Conservation (phyloP, 2,797 vertebrate species). For the Anabas testudineus region DNA sequence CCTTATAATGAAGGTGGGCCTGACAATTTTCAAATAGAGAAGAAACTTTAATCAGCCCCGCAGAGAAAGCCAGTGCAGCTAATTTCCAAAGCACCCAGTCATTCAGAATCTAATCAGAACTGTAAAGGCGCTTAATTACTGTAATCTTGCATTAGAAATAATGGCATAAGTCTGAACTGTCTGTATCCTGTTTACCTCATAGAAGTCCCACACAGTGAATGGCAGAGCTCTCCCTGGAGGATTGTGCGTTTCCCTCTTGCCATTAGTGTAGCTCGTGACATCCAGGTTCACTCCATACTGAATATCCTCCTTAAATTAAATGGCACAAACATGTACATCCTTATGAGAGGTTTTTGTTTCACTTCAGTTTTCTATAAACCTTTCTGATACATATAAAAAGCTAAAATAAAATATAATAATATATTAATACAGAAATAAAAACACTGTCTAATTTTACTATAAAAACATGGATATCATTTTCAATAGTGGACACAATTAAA, state of each 20-base stretch:
- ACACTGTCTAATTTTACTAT: no score
- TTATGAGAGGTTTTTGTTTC: not conserved
- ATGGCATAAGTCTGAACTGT: not conserved
- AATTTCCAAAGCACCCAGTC: slow-evolving; percentile 21
- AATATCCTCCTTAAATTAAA: slow-evolving; percentile 83
- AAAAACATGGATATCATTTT: no score
- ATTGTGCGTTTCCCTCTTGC: slow-evolving; percentile 92
- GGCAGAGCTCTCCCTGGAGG: slow-evolving; percentile 91
- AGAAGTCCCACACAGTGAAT: slow-evolving; percentile 92
- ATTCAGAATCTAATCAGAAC: slow-evolving; percentile 1
- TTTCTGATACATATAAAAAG: not conserved
- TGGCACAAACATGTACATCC: not conserved
- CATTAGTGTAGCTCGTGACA: slow-evolving; percentile 92
- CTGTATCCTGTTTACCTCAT: slow-evolving; percentile 76
- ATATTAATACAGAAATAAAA: no score
- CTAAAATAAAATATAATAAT: not conserved
- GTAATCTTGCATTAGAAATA: not conserved
- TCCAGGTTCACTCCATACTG: slow-evolving; percentile 94
- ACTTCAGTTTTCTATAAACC: not conserved
- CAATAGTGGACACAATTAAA: no score
- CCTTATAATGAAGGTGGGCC: slow-evolving; percentile 19
- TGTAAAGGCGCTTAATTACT: slow-evolving; percentile 7
- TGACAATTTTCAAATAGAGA: slow-evolving; percentile 20
- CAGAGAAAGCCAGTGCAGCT: slow-evolving; percentile 4
- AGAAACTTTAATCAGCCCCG: slow-evolving; percentile 26